These are phyloP conservation scores for Tiphia femorata DNA, from an alignment of 2,888 invertebrate species.

Conservation along the genomic window DNA sequence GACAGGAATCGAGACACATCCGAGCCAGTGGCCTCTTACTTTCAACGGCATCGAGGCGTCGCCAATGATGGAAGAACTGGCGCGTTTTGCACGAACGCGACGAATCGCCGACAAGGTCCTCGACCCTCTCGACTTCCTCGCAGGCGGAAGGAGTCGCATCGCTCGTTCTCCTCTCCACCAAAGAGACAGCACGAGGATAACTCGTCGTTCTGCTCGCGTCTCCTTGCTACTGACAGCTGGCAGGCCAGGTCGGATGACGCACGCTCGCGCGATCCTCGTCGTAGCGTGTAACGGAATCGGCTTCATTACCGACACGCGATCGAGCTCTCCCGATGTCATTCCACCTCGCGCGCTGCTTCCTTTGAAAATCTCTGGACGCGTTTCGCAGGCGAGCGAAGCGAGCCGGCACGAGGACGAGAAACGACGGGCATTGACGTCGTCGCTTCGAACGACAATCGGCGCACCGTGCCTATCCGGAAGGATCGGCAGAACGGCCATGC, in stretches of 20 bases:
- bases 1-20: not conserved
- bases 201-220: slow-evolving; percentile 37
- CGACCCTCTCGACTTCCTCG: not conserved
- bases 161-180: slow-evolving; percentile 6
- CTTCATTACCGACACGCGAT: slow-evolving; percentile 57
- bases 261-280: slow-evolving; percentile 41
- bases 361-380: slow-evolving; percentile 2
- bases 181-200: slow-evolving; percentile 9
- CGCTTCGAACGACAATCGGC: slow-evolving; percentile 8
- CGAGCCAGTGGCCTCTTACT: no score
- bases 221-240: slow-evolving; percentile 37
- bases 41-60: no score
- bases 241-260: slow-evolving; percentile 38
- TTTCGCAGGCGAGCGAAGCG: slow-evolving; percentile 19
- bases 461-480: slow-evolving; percentile 30
- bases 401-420: slow-evolving; percentile 19
- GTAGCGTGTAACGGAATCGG: slow-evolving; percentile 48
- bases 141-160: slow-evolving; percentile 1
- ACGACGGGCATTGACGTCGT: slow-evolving; percentile 28
- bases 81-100: no score
- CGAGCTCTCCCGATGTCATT: slow-evolving; percentile 41
- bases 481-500: slow-evolving; percentile 24
- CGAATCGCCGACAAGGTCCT: not conserved
- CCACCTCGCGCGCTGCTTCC: slow-evolving; percentile 11
- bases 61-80: no score